Evolutionary conservation across 2,888 invertebrate species (phyloP), one percentile per base, ranked within the genome.

Genomic region (Dynastes tityus): DNA sequence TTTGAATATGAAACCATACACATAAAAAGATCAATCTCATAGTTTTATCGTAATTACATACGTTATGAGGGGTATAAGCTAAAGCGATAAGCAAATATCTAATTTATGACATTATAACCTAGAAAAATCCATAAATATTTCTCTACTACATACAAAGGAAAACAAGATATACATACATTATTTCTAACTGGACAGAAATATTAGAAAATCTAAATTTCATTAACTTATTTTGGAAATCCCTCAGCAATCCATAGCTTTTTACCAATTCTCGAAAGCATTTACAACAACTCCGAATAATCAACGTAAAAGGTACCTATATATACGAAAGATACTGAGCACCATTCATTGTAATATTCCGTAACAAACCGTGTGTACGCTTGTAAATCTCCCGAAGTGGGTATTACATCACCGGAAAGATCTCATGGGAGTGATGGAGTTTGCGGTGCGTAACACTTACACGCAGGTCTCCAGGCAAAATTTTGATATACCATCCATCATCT

Each of bases 361-460:
- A 45, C 16, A 22, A 40, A 22, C 22, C 45, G 45, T 67, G 65
- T 45, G 45, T 22, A 58, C 40, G 65, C 65, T 27, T 68, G 9
- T 51, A 68, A 68, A 68, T 68, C 68, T 68, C 29, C 68, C 51
- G 51, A 49, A 51, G 51, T 29, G 68, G 68, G 51, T 68, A 68
- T 68, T 68, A 68, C 68, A 68, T 68, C 68, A 68, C 51, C 63
- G 65, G 29, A n/a, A 68, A 68, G 29, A 51, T 29, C 68, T 68
- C 27, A 68, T 40, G 51, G 51, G 68, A 68, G 51, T 68, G 68
- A 45, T 45, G 65, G 40, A 4, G 16, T 27, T 29, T 29, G 27
- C n/a, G 13, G 68, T 51, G 51, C 51, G 51, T 53, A 68, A 51
- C 51, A 27, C 51, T 45, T 68, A 29, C 40, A 53, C 49, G 68